These are phyloP conservation scores for Papilio aristodemus DNA, from an alignment of 1,140 invertebrate species.

Conservation along the genomic window DNA sequence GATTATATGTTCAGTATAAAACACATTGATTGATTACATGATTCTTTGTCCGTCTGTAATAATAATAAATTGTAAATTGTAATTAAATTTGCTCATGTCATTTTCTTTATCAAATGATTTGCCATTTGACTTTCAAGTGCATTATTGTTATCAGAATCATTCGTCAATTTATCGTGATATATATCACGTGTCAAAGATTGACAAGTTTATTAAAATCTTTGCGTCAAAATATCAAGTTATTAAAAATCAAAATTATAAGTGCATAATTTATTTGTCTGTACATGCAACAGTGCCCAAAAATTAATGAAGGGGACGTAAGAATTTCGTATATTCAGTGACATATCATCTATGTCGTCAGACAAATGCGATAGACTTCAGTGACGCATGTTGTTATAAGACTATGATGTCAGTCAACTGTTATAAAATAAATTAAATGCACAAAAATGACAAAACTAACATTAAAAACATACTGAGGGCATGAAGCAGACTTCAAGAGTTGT, in stretches of 20 bases:
- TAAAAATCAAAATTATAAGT: neutral
- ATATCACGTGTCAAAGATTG: conserved; percentile 4
- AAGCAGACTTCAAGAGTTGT: neutral
- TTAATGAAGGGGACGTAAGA: neutral
- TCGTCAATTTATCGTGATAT: conserved; percentile 13
- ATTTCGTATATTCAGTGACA: conserved; percentile 1
- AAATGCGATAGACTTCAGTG: neutral
- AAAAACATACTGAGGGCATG: no score
- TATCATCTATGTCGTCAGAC: neutral
- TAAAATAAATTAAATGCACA: neutral
- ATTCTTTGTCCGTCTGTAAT: neutral
- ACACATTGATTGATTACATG: neutral
- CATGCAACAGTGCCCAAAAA: neutral
- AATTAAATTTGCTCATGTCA: conserved; percentile 24
- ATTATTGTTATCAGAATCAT: conserved; percentile 19
- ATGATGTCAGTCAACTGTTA: neutral
- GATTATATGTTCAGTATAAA: neutral
- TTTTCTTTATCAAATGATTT: conserved; percentile 18
- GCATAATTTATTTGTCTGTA: neutral
- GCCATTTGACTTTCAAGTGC: neutral
- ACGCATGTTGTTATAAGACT: neutral
- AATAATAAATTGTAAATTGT: conserved; percentile 3
- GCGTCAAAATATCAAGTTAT: neutral
- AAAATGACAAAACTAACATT: neutral
- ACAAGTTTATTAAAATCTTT: conserved; percentile 21